Percentiles rank a stretch among this genome's conserved stretches.
These are phyloP conservation scores for Anthopleura xanthogrammica DNA, from an alignment of 92 coral and sea anemone genomes.

Conservation along the genomic window DNA sequence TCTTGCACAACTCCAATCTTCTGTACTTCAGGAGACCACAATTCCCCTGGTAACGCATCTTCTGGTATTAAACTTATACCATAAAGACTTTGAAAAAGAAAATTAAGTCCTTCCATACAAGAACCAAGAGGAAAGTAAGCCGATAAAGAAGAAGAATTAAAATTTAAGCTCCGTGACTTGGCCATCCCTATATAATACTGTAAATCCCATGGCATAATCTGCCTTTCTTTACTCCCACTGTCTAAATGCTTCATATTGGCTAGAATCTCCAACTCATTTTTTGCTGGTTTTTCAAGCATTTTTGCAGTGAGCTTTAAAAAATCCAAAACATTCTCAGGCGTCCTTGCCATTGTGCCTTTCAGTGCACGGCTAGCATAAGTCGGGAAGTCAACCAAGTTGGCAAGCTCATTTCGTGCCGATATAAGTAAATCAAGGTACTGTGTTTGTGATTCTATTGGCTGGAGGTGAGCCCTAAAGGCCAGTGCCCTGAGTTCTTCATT, in stretches of 20 bases:
- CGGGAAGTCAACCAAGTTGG: conserved; percentile 79
- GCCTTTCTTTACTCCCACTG: conserved; percentile 21
- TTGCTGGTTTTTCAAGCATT: conserved; percentile 76
- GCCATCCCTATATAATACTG: conserved; percentile 85
- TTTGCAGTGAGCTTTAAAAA: conserved; percentile 70
- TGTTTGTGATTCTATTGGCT: conserved; percentile 71
- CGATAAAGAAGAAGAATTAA: conserved; percentile 63
- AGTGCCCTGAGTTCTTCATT: conserved; percentile 76
- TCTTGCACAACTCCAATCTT: conserved; percentile 90
- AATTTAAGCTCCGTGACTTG: conserved; percentile 63
- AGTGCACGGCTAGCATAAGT: conserved; percentile 81
- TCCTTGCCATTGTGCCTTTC: conserved; percentile 91
- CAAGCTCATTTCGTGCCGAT: conserved; percentile 70
- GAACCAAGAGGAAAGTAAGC: conserved; percentile 94
- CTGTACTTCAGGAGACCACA: conserved; percentile 91
- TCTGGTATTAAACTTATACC: conserved; percentile 71
- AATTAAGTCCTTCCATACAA: conserved; percentile 91
- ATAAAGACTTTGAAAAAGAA: conserved; percentile 74
- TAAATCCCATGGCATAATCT: conserved; percentile 91
- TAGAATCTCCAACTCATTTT: conserved; percentile 61
- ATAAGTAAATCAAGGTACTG: conserved; percentile 67
- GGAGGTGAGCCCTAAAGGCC: conserved; percentile 68
- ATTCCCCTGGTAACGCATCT: conserved; percentile 78
- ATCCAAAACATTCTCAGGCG: conserved; percentile 77
- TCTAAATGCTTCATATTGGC: conserved; percentile 56